Evolutionary conservation across 1,140 invertebrate genomes (phyloP), one percentile per base, ranked within the genome.

Genomic region (Microplitis mediator): DNA sequence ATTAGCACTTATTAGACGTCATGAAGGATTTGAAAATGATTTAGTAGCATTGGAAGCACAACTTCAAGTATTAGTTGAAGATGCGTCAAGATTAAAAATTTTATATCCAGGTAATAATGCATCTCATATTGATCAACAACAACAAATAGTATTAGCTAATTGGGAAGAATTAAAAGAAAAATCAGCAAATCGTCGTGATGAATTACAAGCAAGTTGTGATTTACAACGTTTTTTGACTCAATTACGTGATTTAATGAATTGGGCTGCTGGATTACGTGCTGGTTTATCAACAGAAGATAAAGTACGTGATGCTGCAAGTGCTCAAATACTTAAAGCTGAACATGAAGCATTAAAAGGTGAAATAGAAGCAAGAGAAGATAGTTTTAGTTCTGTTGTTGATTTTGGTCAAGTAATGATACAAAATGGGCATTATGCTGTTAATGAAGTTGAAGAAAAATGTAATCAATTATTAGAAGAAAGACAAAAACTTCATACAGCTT

Each of bases 21-120:
- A 98, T 82, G 96, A 98, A 87, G 93, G 94, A 3, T 96, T 98
- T 80, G 97, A 98, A 85, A 98, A 97, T 84, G 97, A 99, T 86
- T 84, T 99, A 11, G 91, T 97, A 3, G 97, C 96, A 0, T 87
- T 99, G 3, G 97, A 98, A 83, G 96, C 95, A 0, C 97, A 98
- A 84, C 87, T 98, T 8, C 94, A 96, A 88, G 91, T 94, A 1
- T 87, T 99, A 0, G 92, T 98, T 4, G 97, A 99, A 81, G 97
- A 99, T 82, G 95, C 96, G 0, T 91, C 91, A 0, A 90, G 95
- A 70, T 89, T 99, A 39, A 95, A 97, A 84, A 89, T 91, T 4
- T 88, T 94, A 6, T 99, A 99, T 88, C 97, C 97, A 0, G 96
- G 96, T 1, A 94, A 92, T 36, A 99, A 99, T 87, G 96, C 96